Evolutionary conservation across 30 jellyfish, hydroid and myxozoan genomes (phyloP), one percentile per base, ranked within the genome.

Genomic region (Sanderia malayensis): DNA sequence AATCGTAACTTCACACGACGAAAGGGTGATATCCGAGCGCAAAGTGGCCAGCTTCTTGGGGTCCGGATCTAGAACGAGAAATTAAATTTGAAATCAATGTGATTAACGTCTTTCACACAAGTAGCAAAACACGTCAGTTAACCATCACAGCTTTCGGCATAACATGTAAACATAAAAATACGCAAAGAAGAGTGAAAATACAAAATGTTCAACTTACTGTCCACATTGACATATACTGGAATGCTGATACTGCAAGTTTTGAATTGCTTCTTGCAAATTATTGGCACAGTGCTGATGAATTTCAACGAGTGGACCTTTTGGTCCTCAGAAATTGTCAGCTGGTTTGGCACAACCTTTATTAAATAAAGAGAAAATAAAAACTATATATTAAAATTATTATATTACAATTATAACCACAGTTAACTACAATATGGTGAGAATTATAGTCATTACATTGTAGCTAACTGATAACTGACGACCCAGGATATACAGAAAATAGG

Each of bases 31-130:
- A 31, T 70, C 92, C 15, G 92, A 58, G 13, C 81, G 45, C 44
- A 78, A 52, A 17, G 89, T 78, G 44, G 89, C 89, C 44, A 78
- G 89, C n/a, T 78, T 78, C 68, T 78, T 78, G 4, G 89, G 89
- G 45, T 78, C 89, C 13, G 89, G 89, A 37, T 65, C 89, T 78
- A 58, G 52, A 78, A 57, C 2, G 18, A n/a, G 28, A 49, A 4
- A 45, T 44, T 1, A 25, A 46, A 13, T 24, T 29, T 4, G 22
- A 25, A n/a, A n/a, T n/a, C 52, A 37, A 37, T 37, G 52, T 37
- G 52, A 37, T 37, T n/a, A n/a, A n/a, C n/a, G n/a, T n/a, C n/a
- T n/a, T n/a, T n/a, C n/a, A n/a, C n/a, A n/a, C n/a, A n/a, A n/a
- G n/a, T n/a, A n/a, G n/a, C n/a, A n/a, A n/a, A n/a, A n/a, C n/a